These are phyloP conservation scores for Ceramica pisi DNA, from an alignment of 2,888 invertebrate genomes.

Conservation along the genomic window DNA sequence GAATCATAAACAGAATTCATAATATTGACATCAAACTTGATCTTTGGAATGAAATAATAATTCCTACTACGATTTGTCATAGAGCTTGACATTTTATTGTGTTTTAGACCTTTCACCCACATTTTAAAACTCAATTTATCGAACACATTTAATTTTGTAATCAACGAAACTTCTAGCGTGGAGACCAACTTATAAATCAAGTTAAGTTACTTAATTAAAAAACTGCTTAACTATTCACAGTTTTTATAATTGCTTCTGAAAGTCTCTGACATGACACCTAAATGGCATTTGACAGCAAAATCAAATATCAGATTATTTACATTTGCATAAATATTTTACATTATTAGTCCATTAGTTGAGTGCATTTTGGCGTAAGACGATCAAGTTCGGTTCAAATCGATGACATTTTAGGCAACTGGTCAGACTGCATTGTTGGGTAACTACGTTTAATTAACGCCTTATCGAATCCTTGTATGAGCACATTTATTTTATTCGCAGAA, in stretches of 20 bases:
- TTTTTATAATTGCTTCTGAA: constrained; percentile 1
- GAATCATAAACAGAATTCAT: constrained; percentile 67
- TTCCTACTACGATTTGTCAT: background rate
- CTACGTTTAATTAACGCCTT: constrained; percentile 53
- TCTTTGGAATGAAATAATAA: constrained; percentile 4
- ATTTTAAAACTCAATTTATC: background rate
- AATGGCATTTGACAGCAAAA: constrained; percentile 21
- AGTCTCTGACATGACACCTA: constrained; percentile 3
- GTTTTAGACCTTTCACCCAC: background rate
- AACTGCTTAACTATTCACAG: constrained; percentile 6
- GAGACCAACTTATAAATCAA: background rate
- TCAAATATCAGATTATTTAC: constrained; percentile 5
- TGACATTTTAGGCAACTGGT: constrained; percentile 64
- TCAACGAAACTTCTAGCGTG: background rate
- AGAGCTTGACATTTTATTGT: background rate
- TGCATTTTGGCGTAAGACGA: constrained; percentile 34
- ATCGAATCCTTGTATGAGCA: constrained; percentile 20
- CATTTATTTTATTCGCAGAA: constrained; percentile 48
- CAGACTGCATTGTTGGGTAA: constrained; percentile 64
- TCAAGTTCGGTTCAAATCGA: constrained; percentile 47
- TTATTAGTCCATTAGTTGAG: constrained; percentile 25
- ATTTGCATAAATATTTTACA: constrained; percentile 29
- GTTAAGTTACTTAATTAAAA: background rate
- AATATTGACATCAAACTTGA: constrained; percentile 33
- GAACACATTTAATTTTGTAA: background rate